These are phyloP conservation scores for Heliconius erato DNA, from an alignment of 2,888 invertebrate species.

Conservation along the genomic window DNA sequence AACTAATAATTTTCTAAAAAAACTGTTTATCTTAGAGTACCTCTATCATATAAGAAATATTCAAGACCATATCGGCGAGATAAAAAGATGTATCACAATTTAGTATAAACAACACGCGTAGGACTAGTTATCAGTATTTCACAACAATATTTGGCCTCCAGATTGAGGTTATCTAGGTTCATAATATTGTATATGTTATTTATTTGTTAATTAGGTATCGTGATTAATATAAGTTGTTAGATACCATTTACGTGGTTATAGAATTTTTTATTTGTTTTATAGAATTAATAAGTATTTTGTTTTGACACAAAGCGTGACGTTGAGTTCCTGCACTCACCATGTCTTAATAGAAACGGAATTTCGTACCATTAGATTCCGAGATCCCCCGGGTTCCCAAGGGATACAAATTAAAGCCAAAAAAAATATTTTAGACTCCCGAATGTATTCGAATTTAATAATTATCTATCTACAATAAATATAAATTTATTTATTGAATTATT, in stretches of 20 bases:
- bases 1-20: neutral
- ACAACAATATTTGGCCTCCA: conserved; percentile 66
- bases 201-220: conserved; percentile 20
- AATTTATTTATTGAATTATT: no score
- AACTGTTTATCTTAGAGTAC: neutral
- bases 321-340: no score
- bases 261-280: neutral
- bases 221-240: conserved; percentile 1
- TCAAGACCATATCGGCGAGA: conserved; percentile 4
- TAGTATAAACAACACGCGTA: conserved; percentile 54
- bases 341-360: no score
- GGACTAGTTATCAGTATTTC: conserved; percentile 62
- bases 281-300: no score
- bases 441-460: neutral
- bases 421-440: neutral
- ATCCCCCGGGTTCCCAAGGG: no score
- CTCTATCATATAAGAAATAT: neutral
- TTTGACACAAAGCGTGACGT: no score
- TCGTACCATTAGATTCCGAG: no score
- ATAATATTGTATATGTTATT: conserved; percentile 51
- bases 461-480: neutral
- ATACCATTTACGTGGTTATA: neutral
- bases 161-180: conserved; percentile 72
- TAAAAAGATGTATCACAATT: conserved; percentile 29
- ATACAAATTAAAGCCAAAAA: no score